Evolutionary conservation across 2,113 vertebrate genomes (phyloP).

Genomic region (Herpailurus yagouaroundi): DNA sequence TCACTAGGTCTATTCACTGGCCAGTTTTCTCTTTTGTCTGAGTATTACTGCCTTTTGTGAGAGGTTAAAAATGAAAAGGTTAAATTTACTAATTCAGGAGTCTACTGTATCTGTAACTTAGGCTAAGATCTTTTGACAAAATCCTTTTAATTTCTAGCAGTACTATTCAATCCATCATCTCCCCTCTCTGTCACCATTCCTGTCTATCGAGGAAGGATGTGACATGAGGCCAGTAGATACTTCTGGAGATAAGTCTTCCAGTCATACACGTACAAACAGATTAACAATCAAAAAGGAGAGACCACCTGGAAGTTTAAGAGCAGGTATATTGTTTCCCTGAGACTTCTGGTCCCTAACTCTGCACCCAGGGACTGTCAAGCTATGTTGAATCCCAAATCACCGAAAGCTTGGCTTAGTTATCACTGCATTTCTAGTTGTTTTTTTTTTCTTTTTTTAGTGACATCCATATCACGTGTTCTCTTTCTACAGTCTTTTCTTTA

Average conservation of each 20-base stretch:
- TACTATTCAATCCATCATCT: neutral
- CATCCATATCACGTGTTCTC: neutral
- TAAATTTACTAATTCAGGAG: neutral
- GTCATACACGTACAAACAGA: neutral
- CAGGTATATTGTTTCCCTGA: neutral
- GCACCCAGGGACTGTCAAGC: neutral
- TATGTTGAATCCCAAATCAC: neutral
- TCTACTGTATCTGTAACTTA: neutral
- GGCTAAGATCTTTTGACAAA: neutral
- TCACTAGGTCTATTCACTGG: neutral
- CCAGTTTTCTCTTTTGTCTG: constrained; percentile 23
- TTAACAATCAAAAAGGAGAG: neutral
- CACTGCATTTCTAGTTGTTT: neutral
- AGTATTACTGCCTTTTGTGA: neutral
- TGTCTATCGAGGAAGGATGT: neutral
- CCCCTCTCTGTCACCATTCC: neutral
- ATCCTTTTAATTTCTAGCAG: neutral
- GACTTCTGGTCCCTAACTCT: neutral
- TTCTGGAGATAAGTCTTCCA: neutral
- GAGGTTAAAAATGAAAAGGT: neutral
- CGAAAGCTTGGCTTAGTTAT: neutral
- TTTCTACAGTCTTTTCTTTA: neutral
- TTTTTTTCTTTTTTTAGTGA: neutral
- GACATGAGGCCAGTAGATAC: neutral
- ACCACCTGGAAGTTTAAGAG: neutral